Evolutionary conservation across 2,888 invertebrate species (phyloP), one percentile per base, ranked within the genome.

Genomic region (Labia minor): DNA sequence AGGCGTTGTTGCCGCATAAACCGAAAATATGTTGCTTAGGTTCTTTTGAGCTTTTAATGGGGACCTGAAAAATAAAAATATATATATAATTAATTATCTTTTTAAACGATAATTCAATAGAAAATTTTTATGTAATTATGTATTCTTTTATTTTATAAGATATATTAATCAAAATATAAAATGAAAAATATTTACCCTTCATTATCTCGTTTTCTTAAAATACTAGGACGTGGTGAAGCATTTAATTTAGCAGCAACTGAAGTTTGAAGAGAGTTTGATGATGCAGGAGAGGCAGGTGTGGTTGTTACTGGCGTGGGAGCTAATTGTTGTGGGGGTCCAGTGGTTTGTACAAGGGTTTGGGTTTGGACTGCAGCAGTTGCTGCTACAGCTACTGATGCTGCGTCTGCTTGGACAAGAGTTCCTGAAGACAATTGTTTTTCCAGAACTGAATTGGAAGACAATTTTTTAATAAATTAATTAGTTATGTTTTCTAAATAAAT

Each of bases 131-230:
- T n/a, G n/a, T n/a, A n/a, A n/a, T n/a, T n/a, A n/a, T n/a, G n/a
- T n/a, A n/a, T n/a, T n/a, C n/a, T n/a, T n/a, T n/a, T n/a, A n/a
- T n/a, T n/a, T n/a, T n/a, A n/a, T n/a, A n/a, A n/a, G n/a, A n/a
- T n/a, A n/a, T n/a, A n/a, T n/a, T n/a, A n/a, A n/a, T n/a, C n/a
- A n/a, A n/a, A n/a, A n/a, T n/a, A n/a, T n/a, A n/a, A n/a, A n/a
- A n/a, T n/a, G n/a, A n/a, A 26, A 37, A 49, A 8, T 37, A 72
- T 78, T 76, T 75, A 86, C 86, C 86, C 86, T 68, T 94, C 94
- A 65, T 86, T 84, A 72, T 94, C 94, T 49, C 95, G 82, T 79
- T 95, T 95, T 68, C 95, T 82, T 68, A 95, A 79, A 79, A 95
- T 90, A 74, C 91, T 90, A 0, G 92, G 92, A 70, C 92, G 78